Conservation (phyloP, 2,888 invertebrate genomes). For the Drosophila testacea region DNA sequence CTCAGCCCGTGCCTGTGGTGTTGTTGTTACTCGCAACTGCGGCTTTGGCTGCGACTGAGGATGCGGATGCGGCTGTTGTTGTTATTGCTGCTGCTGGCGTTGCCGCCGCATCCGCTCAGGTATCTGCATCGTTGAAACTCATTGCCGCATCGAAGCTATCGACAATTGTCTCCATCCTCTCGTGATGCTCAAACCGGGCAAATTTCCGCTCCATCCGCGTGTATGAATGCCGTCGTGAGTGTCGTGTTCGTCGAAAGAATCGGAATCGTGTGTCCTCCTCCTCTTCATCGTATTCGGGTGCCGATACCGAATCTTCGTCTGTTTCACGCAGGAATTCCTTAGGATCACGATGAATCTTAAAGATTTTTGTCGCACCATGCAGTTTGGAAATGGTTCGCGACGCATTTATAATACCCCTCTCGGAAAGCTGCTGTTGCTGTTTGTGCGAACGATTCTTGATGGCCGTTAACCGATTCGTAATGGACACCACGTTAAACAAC, state of each 20-base stretch:
- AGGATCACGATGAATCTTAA: slow-evolving; percentile 81
- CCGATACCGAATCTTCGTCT: slow-evolving; percentile 82
- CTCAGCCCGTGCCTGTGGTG: slow-evolving; percentile 59
- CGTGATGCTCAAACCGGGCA: slow-evolving; percentile 79
- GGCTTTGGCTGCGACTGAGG: slow-evolving; percentile 34
- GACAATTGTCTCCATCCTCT: slow-evolving; percentile 83
- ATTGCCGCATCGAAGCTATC: slow-evolving; percentile 82
- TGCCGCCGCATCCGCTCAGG: slow-evolving; percentile 59
- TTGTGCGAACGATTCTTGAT: slow-evolving; percentile 61
- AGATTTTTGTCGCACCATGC: slow-evolving; percentile 75
- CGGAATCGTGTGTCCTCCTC: slow-evolving; percentile 79
- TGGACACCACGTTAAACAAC: slow-evolving; percentile 81
- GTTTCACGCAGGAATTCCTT: slow-evolving; percentile 82
- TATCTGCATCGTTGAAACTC: slow-evolving; percentile 80
- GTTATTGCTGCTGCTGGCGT: slow-evolving; percentile 30
- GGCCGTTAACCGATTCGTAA: slow-evolving; percentile 70
- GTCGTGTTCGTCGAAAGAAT: slow-evolving; percentile 73
- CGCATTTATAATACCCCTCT: slow-evolving; percentile 75
- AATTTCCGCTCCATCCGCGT: slow-evolving; percentile 71
- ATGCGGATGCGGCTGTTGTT: slow-evolving; percentile 31
- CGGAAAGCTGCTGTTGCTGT: slow-evolving; percentile 58
- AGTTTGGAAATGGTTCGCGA: slow-evolving; percentile 81
- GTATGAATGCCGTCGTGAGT: slow-evolving; percentile 48
- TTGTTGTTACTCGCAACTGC: slow-evolving; percentile 29
- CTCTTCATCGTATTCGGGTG: slow-evolving; percentile 82